A percentile compares a stretch with the other conserved stretches of the same genome.
phyloP scores from a whole-genome alignment of 2,797 vertebrate species.

The Gymnocypris eckloni region DNA sequence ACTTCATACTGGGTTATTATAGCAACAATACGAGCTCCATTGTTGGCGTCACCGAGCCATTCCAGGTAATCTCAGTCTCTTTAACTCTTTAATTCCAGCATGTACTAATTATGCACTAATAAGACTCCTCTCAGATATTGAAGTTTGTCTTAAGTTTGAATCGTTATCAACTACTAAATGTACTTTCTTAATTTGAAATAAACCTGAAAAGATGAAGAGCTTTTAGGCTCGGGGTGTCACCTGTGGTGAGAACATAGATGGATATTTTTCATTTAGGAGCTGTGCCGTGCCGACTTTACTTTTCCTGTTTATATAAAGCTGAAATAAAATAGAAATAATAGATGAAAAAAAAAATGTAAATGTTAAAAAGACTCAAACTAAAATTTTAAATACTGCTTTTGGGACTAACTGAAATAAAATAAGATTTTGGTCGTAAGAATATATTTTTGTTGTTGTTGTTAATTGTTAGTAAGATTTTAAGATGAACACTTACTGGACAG shows the following conservation, averaged over 20 bases:
- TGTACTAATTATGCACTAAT: neutral
- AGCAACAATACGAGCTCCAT: slow-evolving; percentile 92
- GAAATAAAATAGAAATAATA: neutral
- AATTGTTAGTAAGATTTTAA: neutral
- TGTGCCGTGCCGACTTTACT: no score
- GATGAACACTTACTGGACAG: neutral
- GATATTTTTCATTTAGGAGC: no score
- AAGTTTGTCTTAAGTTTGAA: no score
- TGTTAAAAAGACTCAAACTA: no score
- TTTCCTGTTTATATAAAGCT: neutral
- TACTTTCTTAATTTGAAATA: neutral
- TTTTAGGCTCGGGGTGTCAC: no score
- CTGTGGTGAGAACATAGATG: no score
- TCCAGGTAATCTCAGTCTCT: slow-evolving; percentile 85
- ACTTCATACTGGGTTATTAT: slow-evolving; percentile 96
- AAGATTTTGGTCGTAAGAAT: neutral
- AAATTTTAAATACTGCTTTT: no score
- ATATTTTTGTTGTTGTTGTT: neutral
- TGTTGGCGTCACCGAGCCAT: slow-evolving; percentile 93
- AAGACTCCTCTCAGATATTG: neutral
- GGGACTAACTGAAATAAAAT: neutral
- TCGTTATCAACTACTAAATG: neutral
- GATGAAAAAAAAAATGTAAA: neutral
- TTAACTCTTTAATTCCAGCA: neutral
- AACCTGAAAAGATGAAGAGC: neutral